A percentile compares a stretch with the other conserved stretches of the same genome.
Evolutionary conservation across 2,888 invertebrate genomes (phyloP).

Genomic region (Phragmatobia fuliginosa): DNA sequence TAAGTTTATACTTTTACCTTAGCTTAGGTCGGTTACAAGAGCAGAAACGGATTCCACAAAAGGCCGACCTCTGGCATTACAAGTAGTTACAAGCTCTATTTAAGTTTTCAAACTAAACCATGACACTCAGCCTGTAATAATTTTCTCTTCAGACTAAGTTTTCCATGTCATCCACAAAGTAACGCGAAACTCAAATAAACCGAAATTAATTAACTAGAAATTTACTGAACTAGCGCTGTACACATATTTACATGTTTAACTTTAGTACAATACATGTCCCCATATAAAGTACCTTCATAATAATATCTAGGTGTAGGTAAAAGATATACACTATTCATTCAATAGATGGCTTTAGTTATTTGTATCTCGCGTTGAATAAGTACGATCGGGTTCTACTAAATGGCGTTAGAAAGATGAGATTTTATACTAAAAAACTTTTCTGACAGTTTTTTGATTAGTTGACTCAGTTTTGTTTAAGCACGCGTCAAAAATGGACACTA

Average conservation of each 20-base stretch:
- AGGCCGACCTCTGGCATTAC: neutral
- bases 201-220: constrained; percentile 1
- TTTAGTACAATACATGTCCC: neutral
- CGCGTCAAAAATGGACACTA: too few species aligned
- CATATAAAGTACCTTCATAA: too few species aligned
- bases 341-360: too few species aligned
- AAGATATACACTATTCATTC: too few species aligned
- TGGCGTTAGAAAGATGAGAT: too few species aligned
- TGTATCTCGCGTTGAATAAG: too few species aligned
- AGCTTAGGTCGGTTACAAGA: too few species aligned
- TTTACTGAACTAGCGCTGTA: neutral
- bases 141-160: neutral
- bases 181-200: neutral
- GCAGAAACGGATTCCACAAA: neutral
- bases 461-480: too few species aligned
- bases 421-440: too few species aligned
- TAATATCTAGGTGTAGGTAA: too few species aligned
- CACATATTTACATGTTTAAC: neutral
- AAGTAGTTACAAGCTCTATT: neutral
- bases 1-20: neutral
- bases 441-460: too few species aligned
- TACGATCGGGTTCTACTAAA: too few species aligned
- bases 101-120: neutral
- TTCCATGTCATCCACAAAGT: neutral
- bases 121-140: neutral